Base-by-base conservation (phyloP, 92 coral and sea anemone species). In the Epizoanthus ramosus region DNA sequence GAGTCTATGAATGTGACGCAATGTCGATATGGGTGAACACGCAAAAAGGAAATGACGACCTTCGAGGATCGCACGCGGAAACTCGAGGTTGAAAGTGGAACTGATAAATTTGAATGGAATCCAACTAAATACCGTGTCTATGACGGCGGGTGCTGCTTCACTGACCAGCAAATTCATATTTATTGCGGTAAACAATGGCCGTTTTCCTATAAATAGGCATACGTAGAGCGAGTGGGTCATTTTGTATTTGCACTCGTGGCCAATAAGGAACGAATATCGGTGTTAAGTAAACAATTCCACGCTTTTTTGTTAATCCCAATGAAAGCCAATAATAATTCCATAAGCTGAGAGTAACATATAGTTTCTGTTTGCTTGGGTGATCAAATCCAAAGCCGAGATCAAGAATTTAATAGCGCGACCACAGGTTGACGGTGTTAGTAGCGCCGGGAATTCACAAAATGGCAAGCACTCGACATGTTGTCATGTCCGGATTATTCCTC, bases 271-370 rank as follows among this genome's bases (percentile, higher is more conserved):
- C 82, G 68, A 77, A 19, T 17, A 37, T 13, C 70, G 59, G 82
- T 61, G 68, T 77, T 63, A 63, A 77, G 82, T 77, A 77, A 77
- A 77, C 82, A 77, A 77, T 77, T 43, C 82, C 82, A 77, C 82
- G 71, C 82, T 61, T 77, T 43, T 77, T 77, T 61, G 71, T 41
- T 77, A 61, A 63, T 63, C 70, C 54, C 47, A 61, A 63, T 61
- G 17, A 65, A 65, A 65, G 71, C 41, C 71, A 65, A 65, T 65
- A 41, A 77, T 41, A 58, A 61, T 18, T n/a, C 54, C 16, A 50
- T 50, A 50, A 50, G 54, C 54, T 50, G 61, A 60, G 39, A 77
- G 82, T 16, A 63, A 41, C 82, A 60, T 28, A 61, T 24, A 77
- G 50, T 10, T 25, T 43, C 58, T 60, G 71, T 63, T 41, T 61